These are phyloP conservation scores for Gortyna flavago DNA, from an alignment of 2,888 invertebrate species.

Conservation along the genomic window DNA sequence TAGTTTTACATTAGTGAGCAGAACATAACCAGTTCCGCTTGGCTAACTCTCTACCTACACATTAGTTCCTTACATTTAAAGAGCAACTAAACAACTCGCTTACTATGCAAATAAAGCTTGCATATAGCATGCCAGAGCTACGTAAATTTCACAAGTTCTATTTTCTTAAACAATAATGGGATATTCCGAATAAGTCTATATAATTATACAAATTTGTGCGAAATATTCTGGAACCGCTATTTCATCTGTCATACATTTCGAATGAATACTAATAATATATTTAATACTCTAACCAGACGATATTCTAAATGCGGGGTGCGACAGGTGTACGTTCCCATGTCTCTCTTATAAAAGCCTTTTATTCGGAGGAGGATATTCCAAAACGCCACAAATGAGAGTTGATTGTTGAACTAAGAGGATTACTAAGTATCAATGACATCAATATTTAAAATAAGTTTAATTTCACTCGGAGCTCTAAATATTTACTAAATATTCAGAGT, in stretches of 20 bases:
- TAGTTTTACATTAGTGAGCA: constrained; percentile 69
- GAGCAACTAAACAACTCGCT: constrained; percentile 78
- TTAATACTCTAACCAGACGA: constrained; percentile 73
- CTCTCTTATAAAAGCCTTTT: constrained; percentile 77
- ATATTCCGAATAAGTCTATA: constrained; percentile 56
- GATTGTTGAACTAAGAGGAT: constrained; percentile 78
- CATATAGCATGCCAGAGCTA: constrained; percentile 71
- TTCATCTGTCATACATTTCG: constrained; percentile 60
- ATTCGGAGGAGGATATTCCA: constrained; percentile 74
- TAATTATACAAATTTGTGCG: constrained; percentile 55
- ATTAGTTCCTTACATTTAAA: constrained; percentile 79
- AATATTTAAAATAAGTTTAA: constrained; percentile 62
- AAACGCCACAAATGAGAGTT: constrained; percentile 75
- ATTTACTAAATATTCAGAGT: constrained; percentile 51
- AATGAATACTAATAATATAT: constrained; percentile 72
- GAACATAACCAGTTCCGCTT: constrained; percentile 75
- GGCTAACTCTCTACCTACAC: constrained; percentile 76
- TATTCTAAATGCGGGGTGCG: constrained; percentile 75
- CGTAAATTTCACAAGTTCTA: constrained; percentile 69
- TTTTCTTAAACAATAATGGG: constrained; percentile 66
- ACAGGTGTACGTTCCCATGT: constrained; percentile 83
- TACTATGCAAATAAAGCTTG: constrained; percentile 81
- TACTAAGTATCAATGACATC: constrained; percentile 71
- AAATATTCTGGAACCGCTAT: constrained; percentile 56
- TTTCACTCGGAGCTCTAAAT: constrained; percentile 49